Conservation (phyloP, 2,888 invertebrate species). For the Hypsopygia costalis region DNA sequence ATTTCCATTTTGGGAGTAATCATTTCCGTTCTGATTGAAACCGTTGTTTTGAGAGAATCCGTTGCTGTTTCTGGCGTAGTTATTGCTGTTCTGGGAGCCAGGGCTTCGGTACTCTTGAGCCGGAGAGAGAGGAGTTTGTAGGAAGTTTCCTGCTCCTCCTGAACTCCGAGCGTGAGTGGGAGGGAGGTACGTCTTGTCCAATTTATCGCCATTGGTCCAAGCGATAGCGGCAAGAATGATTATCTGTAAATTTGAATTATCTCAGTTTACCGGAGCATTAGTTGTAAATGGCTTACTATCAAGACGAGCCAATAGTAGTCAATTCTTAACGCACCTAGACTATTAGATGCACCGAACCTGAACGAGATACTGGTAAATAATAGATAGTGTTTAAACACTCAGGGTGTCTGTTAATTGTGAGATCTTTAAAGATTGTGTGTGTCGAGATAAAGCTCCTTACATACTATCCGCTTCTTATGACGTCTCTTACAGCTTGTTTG, state of each 20-base stretch:
- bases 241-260: constrained; percentile 39
- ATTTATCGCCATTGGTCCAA: constrained; percentile 51
- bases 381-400: too few relatives aligned
- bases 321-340: too few relatives aligned
- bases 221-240: constrained; percentile 47
- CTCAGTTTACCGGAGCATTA: too few relatives aligned
- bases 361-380: too few relatives aligned
- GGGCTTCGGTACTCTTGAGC: constrained; percentile 10
- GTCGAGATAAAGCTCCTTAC: too few relatives aligned
- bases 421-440: too few relatives aligned
- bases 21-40: constrained; percentile 16
- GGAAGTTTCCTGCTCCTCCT: constrained; percentile 44
- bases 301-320: too few relatives aligned
- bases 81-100: constrained; percentile 22
- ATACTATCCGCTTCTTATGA: too few relatives aligned
- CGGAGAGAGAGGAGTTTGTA: constrained; percentile 40
- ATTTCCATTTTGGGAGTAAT: constrained; percentile 11
- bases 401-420: too few relatives aligned
- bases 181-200: constrained; percentile 64
- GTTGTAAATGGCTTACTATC: too few relatives aligned
- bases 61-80: constrained; percentile 20
- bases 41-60: constrained; percentile 17
- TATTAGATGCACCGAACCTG: too few relatives aligned
- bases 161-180: constrained; percentile 46
- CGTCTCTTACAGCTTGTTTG: too few relatives aligned